Evolutionary conservation across 2,888 invertebrate species (phyloP).

Genomic region (Muschampia plurimacula): DNA sequence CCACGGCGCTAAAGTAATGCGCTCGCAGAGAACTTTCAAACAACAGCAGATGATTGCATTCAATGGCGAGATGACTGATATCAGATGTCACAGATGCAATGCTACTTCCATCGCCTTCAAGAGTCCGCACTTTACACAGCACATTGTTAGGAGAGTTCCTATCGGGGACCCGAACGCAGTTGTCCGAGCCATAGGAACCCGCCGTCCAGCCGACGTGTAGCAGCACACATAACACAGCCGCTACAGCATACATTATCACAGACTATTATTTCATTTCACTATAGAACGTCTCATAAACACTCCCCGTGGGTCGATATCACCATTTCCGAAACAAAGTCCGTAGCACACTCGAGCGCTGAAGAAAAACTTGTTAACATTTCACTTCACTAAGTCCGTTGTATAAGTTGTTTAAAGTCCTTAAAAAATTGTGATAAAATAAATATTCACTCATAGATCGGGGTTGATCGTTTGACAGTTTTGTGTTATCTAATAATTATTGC

Average conservation of each 20-base stretch:
- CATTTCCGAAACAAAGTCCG: slow-evolving; percentile 85
- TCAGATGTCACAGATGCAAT: slow-evolving; percentile 87
- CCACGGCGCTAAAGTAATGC: slow-evolving; percentile 89
- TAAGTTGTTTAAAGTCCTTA: slow-evolving; percentile 55
- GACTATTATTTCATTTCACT: slow-evolving; percentile 84
- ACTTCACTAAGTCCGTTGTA: slow-evolving; percentile 73
- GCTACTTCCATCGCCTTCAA: slow-evolving; percentile 89
- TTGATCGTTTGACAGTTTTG: slow-evolving; percentile 66
- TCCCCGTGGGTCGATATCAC: slow-evolving; percentile 85
- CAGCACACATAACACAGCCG: slow-evolving; percentile 80
- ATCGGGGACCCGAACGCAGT: slow-evolving; percentile 75
- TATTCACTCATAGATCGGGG: slow-evolving; percentile 62
- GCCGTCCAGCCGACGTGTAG: slow-evolving; percentile 84
- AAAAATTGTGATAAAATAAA: slow-evolving; percentile 49
- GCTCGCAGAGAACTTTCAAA: slow-evolving; percentile 92
- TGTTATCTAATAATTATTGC: slow-evolving; percentile 79
- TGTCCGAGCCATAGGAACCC: slow-evolving; percentile 82
- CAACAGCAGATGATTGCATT: slow-evolving; percentile 91
- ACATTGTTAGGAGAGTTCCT: slow-evolving; percentile 83
- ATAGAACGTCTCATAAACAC: slow-evolving; percentile 83
- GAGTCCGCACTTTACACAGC: slow-evolving; percentile 89
- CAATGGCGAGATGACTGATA: slow-evolving; percentile 89
- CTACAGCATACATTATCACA: slow-evolving; percentile 82
- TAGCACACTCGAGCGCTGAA: slow-evolving; percentile 72
- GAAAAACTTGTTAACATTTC: slow-evolving; percentile 82